These are phyloP conservation scores for Halcyon chelicuti DNA, from an alignment of 2,797 vertebrate species.

Conservation along the genomic window DNA sequence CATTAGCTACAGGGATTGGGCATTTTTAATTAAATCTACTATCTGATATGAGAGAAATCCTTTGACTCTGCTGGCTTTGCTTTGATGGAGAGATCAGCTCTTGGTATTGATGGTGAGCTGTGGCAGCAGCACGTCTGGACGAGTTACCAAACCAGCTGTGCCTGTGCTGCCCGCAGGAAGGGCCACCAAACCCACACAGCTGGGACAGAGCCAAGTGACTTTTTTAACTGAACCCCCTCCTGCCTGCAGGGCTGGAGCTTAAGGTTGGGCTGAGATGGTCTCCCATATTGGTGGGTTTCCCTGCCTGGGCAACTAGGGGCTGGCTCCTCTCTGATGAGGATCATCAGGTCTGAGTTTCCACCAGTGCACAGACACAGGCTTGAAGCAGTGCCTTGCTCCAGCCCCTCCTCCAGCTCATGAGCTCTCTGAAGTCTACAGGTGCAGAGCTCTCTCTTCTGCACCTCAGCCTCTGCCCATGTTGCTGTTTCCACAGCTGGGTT, in stretches of 20 bases:
- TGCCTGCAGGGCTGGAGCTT: not conserved
- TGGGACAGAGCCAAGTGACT: not conserved
- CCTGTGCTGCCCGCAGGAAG: rapidly evolving
- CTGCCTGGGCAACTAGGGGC: rapidly evolving
- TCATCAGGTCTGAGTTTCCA: not conserved
- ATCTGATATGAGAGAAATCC: not conserved
- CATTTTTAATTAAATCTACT: not conserved
- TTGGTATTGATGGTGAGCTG: rapidly evolving
- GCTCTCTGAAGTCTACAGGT: not conserved
- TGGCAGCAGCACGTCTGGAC: rapidly evolving
- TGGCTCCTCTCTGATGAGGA: rapidly evolving
- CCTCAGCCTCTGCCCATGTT: constrained; percentile 17
- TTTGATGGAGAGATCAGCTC: not conserved
- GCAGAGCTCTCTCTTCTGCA: not conserved
- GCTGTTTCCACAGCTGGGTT: constrained; percentile 1
- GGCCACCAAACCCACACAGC: rapidly evolving
- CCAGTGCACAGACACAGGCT: not conserved
- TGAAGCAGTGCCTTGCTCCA: not conserved
- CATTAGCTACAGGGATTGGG: not conserved
- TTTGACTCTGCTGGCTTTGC: not conserved
- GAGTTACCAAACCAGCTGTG: rapidly evolving
- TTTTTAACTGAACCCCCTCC: rapidly evolving
- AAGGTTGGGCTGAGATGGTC: not conserved
- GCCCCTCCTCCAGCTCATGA: not conserved
- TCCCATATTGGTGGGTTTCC: not conserved